Base-by-base conservation (phyloP, 2,113 vertebrate genomes). In the Columbina picui region DNA sequence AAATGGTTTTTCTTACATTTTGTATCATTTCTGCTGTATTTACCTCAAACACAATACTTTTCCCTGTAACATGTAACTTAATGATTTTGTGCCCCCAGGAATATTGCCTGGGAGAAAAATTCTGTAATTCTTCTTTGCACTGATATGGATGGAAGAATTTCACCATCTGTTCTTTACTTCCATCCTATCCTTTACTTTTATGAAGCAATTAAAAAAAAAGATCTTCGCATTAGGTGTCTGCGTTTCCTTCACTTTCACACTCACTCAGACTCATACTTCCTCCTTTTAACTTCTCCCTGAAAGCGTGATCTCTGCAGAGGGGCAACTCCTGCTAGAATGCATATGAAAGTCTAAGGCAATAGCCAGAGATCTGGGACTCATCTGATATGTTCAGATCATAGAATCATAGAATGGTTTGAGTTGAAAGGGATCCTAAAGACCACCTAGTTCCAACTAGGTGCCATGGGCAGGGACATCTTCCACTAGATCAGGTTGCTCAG, bases 1-100 rank as follows among this genome's bases (percentile, higher is more conserved):
- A 0, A 3, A 3, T 1, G 29, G 23, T 34, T 81, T 38, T 39
- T 32, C 68, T 36, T 4, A 4, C 0, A 1, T 65, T 67, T 47
- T 39, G 18, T 56, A 14, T 12, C 4, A 0, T 70, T 78, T 86
- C 75, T 85, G 63, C 36, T 76, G 8, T 7, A 8, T 32, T 56
- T 20, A 27, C 55, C 53, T 29, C 68, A 73, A 85, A 78, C 32
- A 22, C 29, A 36, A 27, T 2, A 41, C 32, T 47, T 59, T 81
- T 84, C 76, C 68, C 71, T 30, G 29, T 19, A 71, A 55, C 30
- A 4, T 1, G 67, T 30, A 60, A 77, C 90, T 20, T 7, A 47
- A 11, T 1, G 80, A 67, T 57, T 89, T 89, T 47, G 65, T 87
- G 84, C 93, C 91, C 94, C 80, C 43, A 12, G 94, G 80, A 29